Evolutionary conservation across 2,797 vertebrate genomes (phyloP), one percentile per base, ranked within the genome.

Genomic region (Lithobates pipiens): DNA sequence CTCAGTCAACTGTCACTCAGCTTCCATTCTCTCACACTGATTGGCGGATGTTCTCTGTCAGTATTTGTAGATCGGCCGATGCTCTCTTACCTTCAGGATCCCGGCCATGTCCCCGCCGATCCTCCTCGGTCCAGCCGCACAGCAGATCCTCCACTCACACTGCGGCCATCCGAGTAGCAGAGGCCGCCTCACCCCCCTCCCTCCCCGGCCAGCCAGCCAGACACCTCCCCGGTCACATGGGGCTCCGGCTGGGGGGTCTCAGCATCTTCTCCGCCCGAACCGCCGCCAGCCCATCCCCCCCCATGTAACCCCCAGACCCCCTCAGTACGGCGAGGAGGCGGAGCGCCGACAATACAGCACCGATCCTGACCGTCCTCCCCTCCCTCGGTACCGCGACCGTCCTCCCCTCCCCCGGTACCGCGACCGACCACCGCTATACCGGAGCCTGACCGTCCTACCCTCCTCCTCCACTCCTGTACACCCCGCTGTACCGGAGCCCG

Each of bases 211-310:
- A 42, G 36, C 76, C 83, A 70, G 42, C 61, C 23, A 39, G 16
- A 69, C 76, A n/a, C 68, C 74, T 78, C 76, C 76, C 69, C 76
- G 50, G 76, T 85, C 83, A 85, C 83, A 80, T 85, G 83, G 75
- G 65, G 70, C 76, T 67, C 76, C 2, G 75, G 15, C 29, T 46
- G 44, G 67, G 74, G 68, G 72, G 57, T 34, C 25, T 54, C 57
- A 67, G 72, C 63, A 74, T 71, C 71, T 23, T 50, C 25, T 32
- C 61, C n/a, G 21, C 61, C 61, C 61, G 61, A 25, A 3, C 23
- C 61, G 21, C 10, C 61, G 10, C n/a, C 21, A 65, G 61, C n/a
- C 61, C 21, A 10, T 13, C 61, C 21, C 61, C 61, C 18, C 3
- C 61, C 13, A 50, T 54, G 50, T 54, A 16, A 16, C 50, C 50